Evolutionary conservation across 1,140 invertebrate species (phyloP).

Genomic region (Rhizoglyphus robini): DNA sequence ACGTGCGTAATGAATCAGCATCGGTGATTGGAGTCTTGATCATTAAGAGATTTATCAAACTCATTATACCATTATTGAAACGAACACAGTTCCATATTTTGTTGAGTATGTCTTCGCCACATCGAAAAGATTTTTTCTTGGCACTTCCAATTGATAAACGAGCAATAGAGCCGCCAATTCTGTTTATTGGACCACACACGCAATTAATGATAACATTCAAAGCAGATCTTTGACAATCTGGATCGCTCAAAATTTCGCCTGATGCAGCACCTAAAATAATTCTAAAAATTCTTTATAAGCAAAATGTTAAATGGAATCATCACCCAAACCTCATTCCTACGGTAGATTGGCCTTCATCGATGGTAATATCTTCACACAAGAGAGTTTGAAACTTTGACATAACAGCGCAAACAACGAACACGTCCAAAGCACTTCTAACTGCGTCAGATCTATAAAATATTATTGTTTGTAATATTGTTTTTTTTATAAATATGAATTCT

Average conservation of each 20-base stretch:
- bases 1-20: constrained; percentile 77
- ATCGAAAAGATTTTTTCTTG: constrained; percentile 34
- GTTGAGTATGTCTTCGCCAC: constrained; percentile 68
- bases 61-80: constrained; percentile 88
- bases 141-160: constrained; percentile 44
- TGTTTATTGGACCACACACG: constrained; percentile 66
- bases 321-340: constrained; percentile 51
- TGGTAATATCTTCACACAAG: constrained; percentile 54
- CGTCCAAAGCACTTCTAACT: constrained; percentile 72
- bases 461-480: constrained; percentile 1
- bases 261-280: constrained; percentile 67
- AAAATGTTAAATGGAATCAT: no score
- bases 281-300: no score
- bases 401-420: constrained; percentile 73
- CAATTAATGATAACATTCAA: constrained; percentile 76
- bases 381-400: constrained; percentile 69
- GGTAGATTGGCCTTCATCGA: constrained; percentile 49
- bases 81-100: constrained; percentile 84
- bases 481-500: background rate
- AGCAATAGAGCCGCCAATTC: constrained; percentile 48
- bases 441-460: constrained; percentile 58
- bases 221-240: constrained; percentile 80
- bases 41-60: constrained; percentile 55
- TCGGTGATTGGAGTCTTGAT: constrained; percentile 89
- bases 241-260: constrained; percentile 70